These are phyloP conservation scores for Benitochromis conjunctus DNA, from an alignment of 2,113 vertebrate species.

Conservation along the genomic window DNA sequence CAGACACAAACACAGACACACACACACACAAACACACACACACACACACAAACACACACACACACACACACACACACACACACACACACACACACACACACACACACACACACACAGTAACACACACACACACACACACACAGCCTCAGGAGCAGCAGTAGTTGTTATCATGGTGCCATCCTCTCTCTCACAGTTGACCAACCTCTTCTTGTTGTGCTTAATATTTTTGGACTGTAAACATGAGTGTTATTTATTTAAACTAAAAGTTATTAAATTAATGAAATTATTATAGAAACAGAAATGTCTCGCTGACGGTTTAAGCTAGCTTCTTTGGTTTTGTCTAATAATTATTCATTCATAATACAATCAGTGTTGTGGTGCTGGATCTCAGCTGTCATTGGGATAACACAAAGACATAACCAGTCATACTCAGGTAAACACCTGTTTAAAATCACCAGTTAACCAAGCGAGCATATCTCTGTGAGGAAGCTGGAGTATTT, in stretches of 20 bases:
- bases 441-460: no score
- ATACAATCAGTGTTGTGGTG: neutral
- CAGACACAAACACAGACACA: no score
- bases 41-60: no score
- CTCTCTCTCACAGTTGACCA: neutral
- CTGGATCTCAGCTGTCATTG: fast-evolving
- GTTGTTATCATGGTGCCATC: neutral
- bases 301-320: neutral
- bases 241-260: fast-evolving
- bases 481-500: no score
- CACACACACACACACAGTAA: neutral
- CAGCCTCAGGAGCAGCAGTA: neutral
- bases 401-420: neutral
- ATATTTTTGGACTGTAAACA: neutral
- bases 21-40: neutral
- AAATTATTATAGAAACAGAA: neutral
- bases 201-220: neutral
- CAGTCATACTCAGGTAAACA: neutral
- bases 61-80: neutral
- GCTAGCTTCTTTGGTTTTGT: neutral
- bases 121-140: neutral
- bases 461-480: no score
- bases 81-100: no score
- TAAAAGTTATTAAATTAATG: neutral
- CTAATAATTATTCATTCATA: no score